phyloP scores from a whole-genome alignment of 2,888 invertebrate genomes.

The Caradrina clavipalpis region DNA sequence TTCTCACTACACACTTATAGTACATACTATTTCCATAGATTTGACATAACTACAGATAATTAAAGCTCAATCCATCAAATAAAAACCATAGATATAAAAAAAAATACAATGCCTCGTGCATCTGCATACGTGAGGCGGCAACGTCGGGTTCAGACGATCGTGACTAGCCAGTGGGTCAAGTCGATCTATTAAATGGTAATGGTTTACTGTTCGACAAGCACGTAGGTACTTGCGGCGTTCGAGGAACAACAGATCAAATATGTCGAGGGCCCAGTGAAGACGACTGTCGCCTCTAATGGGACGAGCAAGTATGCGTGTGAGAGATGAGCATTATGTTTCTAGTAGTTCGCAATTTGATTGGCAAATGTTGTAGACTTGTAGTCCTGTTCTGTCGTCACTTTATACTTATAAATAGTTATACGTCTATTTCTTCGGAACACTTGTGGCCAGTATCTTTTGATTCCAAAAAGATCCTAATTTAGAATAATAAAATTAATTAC shows the following conservation, averaged over 20 bases:
- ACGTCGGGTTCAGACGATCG: slow-evolving; percentile 67
- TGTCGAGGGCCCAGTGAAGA: slow-evolving; percentile 55
- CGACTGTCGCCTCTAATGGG: slow-evolving; percentile 64
- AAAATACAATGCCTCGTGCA: slow-evolving; percentile 56
- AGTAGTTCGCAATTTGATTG: slow-evolving; percentile 5
- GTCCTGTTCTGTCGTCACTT: too few relatives aligned
- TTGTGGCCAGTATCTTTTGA: not conserved
- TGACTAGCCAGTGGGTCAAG: slow-evolving; percentile 86
- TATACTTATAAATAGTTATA: too few relatives aligned
- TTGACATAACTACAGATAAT: not conserved
- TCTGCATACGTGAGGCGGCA: slow-evolving; percentile 62
- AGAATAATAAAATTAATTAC: too few relatives aligned
- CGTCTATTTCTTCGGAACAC: too few relatives aligned
- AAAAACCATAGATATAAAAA: slow-evolving; percentile 48
- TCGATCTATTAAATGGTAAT: slow-evolving; percentile 81
- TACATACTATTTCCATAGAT: too few relatives aligned
- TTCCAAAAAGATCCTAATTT: not conserved
- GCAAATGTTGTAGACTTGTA: slow-evolving; percentile 18
- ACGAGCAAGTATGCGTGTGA: slow-evolving; percentile 22
- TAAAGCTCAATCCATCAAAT: slow-evolving; percentile 1
- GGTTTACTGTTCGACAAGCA: slow-evolving; percentile 72
- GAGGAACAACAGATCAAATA: slow-evolving; percentile 64
- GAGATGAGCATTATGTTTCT: slow-evolving; percentile 24
- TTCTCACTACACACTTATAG: too few relatives aligned
- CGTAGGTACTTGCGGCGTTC: slow-evolving; percentile 58